phyloP scores from a whole-genome alignment of 2,888 invertebrate genomes.

The Oxystoma pomonae region DNA sequence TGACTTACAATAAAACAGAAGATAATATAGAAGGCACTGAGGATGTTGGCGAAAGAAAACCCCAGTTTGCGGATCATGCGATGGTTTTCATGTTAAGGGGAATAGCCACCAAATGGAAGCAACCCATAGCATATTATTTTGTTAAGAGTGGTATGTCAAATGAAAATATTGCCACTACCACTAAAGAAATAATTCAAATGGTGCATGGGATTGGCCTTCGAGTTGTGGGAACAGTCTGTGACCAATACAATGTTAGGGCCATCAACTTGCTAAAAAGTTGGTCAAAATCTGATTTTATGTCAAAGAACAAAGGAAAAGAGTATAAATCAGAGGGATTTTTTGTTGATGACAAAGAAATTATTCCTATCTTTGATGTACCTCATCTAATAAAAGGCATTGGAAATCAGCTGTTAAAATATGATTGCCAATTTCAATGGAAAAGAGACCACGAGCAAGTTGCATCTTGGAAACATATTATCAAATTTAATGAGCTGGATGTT shows the following conservation, averaged over 20 bases:
- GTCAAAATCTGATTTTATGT: not conserved
- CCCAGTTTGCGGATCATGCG: not conserved
- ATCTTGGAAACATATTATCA: constrained; percentile 1
- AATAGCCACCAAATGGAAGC: not conserved
- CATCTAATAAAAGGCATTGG: not conserved
- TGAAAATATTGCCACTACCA: not conserved
- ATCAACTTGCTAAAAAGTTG: not conserved
- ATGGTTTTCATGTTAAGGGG: constrained; percentile 5
- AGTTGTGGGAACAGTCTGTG: not conserved
- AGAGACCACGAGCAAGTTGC: not conserved
- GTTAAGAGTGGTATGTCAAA: not conserved
- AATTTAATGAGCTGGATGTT: too few species aligned
- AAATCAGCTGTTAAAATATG: not conserved
- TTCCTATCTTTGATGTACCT: constrained; percentile 1
- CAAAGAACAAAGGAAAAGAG: not conserved
- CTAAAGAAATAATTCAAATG: not conserved
- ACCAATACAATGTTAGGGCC: not conserved
- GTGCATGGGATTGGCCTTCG: not conserved
- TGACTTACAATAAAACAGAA: too few species aligned
- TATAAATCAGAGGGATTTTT: not conserved
- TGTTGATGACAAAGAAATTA: not conserved
- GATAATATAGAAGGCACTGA: constrained; percentile 4
- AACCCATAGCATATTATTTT: not conserved
- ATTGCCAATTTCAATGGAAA: not conserved
- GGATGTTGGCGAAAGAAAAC: constrained; percentile 1